Evolutionary conservation across 2,888 invertebrate genomes (phyloP).

Genomic region (Stenolophus ochropezus): DNA sequence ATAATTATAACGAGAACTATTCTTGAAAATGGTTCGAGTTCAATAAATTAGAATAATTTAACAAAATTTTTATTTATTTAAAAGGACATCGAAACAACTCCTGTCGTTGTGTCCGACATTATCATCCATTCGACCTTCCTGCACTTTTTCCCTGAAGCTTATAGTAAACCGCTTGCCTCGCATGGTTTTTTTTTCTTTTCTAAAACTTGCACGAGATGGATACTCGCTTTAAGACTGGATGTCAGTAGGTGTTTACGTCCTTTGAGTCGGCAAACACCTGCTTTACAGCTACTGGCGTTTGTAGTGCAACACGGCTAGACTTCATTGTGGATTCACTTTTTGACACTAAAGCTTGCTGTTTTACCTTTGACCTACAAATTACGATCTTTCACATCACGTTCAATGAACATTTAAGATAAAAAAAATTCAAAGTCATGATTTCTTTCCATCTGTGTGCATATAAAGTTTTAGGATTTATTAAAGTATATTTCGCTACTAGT

Average conservation of each 20-base stretch:
- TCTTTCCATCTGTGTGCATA: no score
- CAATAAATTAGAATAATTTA: no score
- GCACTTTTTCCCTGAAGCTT: background rate
- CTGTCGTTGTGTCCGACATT: no score
- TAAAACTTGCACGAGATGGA: background rate
- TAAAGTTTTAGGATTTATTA: no score
- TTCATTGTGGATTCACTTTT: background rate
- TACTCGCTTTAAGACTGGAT: background rate
- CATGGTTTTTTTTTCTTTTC: background rate
- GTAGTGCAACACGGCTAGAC: background rate
- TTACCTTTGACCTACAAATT: background rate
- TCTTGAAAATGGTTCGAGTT: no score
- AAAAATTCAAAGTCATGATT: no score
- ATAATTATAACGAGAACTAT: no score
- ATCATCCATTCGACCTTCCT: background rate
- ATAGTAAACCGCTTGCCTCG: background rate
- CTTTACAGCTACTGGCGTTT: background rate
- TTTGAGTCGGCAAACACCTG: slow-evolving; percentile 12
- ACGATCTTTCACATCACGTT: no score
- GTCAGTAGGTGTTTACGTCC: slow-evolving; percentile 25
- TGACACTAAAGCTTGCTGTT: background rate
- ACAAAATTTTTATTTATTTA: no score
- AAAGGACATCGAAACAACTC: no score
- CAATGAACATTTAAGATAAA: no score
- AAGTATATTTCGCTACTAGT: no score